Base-by-base conservation (phyloP, 2,113 vertebrate species). In the Otis tarda region DNA sequence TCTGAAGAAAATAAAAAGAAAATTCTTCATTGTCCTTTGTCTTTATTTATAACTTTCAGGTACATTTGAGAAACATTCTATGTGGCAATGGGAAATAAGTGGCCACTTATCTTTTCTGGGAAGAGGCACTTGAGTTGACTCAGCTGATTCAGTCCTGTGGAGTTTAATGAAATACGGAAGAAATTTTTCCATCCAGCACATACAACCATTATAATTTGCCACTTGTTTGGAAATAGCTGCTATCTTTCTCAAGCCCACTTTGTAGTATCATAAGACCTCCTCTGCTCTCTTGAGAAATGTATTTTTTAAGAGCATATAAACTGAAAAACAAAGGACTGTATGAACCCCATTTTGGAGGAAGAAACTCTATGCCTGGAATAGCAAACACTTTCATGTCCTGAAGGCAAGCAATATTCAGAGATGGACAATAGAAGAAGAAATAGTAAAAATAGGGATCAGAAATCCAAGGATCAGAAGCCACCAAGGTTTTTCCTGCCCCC, bases 101-200 rank as follows among this genome's bases (percentile, higher is more conserved):
- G 83, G 64, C 56, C 73, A 57, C 64, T 95, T 95, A 65, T 27
- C 43, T 80, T 73, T 80, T 93, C 52, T 92, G 80, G 70, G 86
- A 90, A 95, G 56, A 96, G 35, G 27, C 52, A 71, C 92, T 96
- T 84, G 64, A 92, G 56, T 67, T 86, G 35, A 53, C 49, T 90
- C 56, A 71, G 56, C 53, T 92, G 92, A 83, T 92, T 84, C 83
- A 71, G 39, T 81, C 64, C 71, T 75, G 73, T 79, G 83, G 35
- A 88, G 35, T 64, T 57, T 63, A 83, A 81, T 71, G 85, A 93
- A 93, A 89, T 49, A 56, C 4, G 6, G 71, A 89, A 93, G 14
- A 92, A 87, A 78, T 60, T 69, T 74, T 94, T 90, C 65, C 56
- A 53, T 78, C 60, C 49, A 90, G 20, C 9, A 47, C 33, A 80